A percentile compares a stretch with the other conserved stretches of the same genome.
These are phyloP conservation scores for Liopterus haemorrhoidalis DNA, from an alignment of 2,888 invertebrate genomes.

Conservation along the genomic window DNA sequence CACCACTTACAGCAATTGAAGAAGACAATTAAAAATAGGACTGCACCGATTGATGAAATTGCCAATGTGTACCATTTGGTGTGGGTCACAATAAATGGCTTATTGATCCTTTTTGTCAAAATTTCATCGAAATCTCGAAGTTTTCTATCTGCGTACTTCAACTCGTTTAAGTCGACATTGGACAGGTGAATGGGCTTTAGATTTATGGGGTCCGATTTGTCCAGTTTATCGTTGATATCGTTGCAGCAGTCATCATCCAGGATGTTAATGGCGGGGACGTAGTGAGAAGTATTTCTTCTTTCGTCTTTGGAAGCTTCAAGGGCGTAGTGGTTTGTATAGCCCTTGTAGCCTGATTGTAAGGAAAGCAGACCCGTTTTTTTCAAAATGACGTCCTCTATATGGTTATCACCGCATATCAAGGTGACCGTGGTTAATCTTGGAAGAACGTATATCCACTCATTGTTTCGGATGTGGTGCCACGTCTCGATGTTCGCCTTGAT, in stretches of 20 bases:
- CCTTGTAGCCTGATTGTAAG: conserved; percentile 14
- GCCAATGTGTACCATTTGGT: conserved; percentile 27
- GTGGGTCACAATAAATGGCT: conserved; percentile 24
- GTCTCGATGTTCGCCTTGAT: conserved; percentile 22
- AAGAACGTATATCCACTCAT: conserved; percentile 26
- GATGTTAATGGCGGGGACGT: conserved; percentile 7
- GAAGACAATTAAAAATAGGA: too few relatives aligned
- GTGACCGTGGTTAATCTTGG: conserved; percentile 23
- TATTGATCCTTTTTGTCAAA: conserved; percentile 25
- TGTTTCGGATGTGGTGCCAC: conserved; percentile 21
- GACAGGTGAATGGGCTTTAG: conserved; percentile 23
- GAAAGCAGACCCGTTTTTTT: conserved; percentile 16
- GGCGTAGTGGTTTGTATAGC: conserved; percentile 20
- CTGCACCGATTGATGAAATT: conserved; percentile 20
- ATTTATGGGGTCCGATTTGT: conserved; percentile 11
- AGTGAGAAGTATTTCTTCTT: conserved; percentile 12
- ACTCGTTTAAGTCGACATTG: conserved; percentile 26
- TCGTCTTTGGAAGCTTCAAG: conserved; percentile 10
- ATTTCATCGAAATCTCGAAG: conserved; percentile 28
- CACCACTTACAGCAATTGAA: too few relatives aligned
- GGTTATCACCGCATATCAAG: conserved; percentile 14
- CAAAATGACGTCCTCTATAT: conserved; percentile 25
- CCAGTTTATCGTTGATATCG: conserved; percentile 11
- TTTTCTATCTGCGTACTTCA: conserved; percentile 29
- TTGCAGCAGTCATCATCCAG: conserved; percentile 17